Evolutionary conservation across 2,113 vertebrate genomes (phyloP), one percentile per base, ranked within the genome.

Genomic region (Callorhinus ursinus): DNA sequence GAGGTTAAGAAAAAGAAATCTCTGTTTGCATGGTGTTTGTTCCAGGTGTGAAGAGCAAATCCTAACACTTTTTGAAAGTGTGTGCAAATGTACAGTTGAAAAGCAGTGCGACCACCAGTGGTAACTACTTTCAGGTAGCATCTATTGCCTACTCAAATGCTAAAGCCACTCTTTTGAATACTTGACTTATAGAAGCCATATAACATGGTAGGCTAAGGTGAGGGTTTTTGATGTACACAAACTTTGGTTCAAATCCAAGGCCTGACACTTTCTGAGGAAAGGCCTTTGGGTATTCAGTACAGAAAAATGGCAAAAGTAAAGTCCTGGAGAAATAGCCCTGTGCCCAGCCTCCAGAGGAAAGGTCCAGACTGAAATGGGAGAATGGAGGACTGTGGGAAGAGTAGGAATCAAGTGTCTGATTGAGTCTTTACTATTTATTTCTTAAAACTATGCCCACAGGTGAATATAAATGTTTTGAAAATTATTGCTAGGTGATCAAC

Each of bases 11-110:
- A 86, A 87, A 71, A 87, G 88, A n/a, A 36, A 22, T 77, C 63
- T 46, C 90, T 24, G 4, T 69, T 79, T 90, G 57, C 88, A 51
- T 89, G 36, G 31, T 95, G 86, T 94, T 95, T 95, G 16, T 93
- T 86, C 59, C 55, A 92, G 81, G 53, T 90, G 88, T 82, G 61
- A 94, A 69, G 69, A 86, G 74, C 36, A 95, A 93, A 93, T 85
- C 24, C 65, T 91, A 49, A 51, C 49, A 61, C n/a, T 31, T 28
- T 97, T 88, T 31, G 76, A 59, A 94, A 92, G 33, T 74, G 36
- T 71, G 7, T 57, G 9, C 22, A 72, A 69, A 24, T 13, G 6
- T 22, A 19, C 42, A 31, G 57, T 69, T 84, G 85, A 72, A 86
- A 90, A 79, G 12, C 46, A 42, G 24, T 1, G 13, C 33, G 7